phyloP scores from a whole-genome alignment of 1,140 invertebrate species.

The Galleria mellonella region DNA sequence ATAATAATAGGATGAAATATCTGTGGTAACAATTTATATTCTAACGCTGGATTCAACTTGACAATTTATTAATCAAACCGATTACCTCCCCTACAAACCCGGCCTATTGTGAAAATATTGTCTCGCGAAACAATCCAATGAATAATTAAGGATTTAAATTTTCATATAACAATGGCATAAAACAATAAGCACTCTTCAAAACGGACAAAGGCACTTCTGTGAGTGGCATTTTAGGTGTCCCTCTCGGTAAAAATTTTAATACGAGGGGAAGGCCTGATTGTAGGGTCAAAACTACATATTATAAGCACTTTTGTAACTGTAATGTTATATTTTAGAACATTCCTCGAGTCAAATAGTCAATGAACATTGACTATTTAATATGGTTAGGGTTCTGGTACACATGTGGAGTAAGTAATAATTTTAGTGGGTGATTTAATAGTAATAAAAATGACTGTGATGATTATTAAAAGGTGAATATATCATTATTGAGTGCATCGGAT shows the following conservation, averaged over 20 bases:
- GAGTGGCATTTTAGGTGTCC: conserved; percentile 51
- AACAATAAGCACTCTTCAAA: conserved; percentile 66
- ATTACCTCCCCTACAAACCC: conserved; percentile 64
- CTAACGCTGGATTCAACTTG: conserved; percentile 71
- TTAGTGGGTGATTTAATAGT: too few relatives aligned
- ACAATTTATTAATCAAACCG: conserved; percentile 74
- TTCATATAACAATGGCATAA: conserved; percentile 70
- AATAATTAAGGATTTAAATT: conserved; percentile 74
- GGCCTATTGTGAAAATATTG: conserved; percentile 73
- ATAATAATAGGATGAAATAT: conserved; percentile 71
- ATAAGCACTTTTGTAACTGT: conserved; percentile 11
- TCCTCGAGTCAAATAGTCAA: too few relatives aligned
- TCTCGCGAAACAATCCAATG: conserved; percentile 70
- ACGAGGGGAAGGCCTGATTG: conserved; percentile 23
- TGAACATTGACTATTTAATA: too few relatives aligned
- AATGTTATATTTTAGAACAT: too few relatives aligned
- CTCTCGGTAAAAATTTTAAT: conserved; percentile 50
- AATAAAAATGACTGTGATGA: too few relatives aligned
- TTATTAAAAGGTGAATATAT: too few relatives aligned
- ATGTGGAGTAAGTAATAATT: too few relatives aligned
- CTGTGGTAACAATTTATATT: conserved; percentile 72
- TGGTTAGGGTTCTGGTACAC: too few relatives aligned
- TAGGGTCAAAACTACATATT: conserved; percentile 1
- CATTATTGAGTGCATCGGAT: too few relatives aligned
- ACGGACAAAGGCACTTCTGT: conserved; percentile 62